These are phyloP conservation scores for Rhagonycha fulva DNA, from an alignment of 2,888 invertebrate species.

Conservation along the genomic window DNA sequence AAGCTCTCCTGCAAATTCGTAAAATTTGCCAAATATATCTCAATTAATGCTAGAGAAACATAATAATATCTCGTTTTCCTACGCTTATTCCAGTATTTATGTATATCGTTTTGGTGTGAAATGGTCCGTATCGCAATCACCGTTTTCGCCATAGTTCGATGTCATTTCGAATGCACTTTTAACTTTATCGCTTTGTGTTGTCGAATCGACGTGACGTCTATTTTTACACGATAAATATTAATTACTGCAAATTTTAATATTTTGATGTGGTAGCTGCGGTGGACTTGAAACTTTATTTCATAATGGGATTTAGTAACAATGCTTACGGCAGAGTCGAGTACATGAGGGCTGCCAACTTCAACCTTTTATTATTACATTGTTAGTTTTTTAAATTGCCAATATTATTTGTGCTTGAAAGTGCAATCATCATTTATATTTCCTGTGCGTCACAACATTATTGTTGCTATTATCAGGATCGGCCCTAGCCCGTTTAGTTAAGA, in stretches of 20 bases:
- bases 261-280: not conserved
- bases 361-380: too few relatives aligned
- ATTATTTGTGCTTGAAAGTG: too few relatives aligned
- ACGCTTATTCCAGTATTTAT: conserved; percentile 45
- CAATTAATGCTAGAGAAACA: conserved; percentile 38
- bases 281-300: too few relatives aligned
- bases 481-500: too few relatives aligned
- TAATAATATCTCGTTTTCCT: conserved; percentile 36
- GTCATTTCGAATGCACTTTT: conserved; percentile 27
- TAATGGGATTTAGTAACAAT: too few relatives aligned
- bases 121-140: conserved; percentile 42
- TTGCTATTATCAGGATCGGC: too few relatives aligned
- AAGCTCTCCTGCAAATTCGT: conserved; percentile 23
- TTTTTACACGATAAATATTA: not conserved
- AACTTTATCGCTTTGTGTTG: not conserved
- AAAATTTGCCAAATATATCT: conserved; percentile 39
- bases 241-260: not conserved
- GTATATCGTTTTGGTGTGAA: conserved; percentile 42
- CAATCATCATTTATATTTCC: too few relatives aligned
- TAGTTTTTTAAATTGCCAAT: too few relatives aligned
- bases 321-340: too few relatives aligned
- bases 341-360: too few relatives aligned
- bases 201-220: not conserved
- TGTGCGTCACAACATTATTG: too few relatives aligned
- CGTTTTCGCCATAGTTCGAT: conserved; percentile 38